Evolutionary conservation across 2,113 vertebrate genomes (phyloP), one percentile per base, ranked within the genome.

Genomic region (Motacilla alba): DNA sequence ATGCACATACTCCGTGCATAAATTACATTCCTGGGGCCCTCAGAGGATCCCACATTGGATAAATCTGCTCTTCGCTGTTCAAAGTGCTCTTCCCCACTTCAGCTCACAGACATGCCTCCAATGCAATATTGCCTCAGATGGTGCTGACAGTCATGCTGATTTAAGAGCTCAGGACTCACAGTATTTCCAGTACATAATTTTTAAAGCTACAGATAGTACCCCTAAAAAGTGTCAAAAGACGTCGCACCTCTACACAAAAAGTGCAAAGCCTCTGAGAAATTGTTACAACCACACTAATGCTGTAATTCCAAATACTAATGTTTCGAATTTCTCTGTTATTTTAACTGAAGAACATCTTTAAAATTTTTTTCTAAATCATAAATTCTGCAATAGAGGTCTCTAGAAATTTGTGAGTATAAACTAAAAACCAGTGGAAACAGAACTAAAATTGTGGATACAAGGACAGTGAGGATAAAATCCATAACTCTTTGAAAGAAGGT

Each of bases 331-430:
- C 20, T 50, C 20, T 70, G 60, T 55, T 89, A 58, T 30, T 88
- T 79, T 72, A 91, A 87, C 14, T 33, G 59, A 77, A 31, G 18
- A 77, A 30, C 11, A 17, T n/a, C 15, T 74, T 87, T 84, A 44
- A 76, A 88, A 87, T 43, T 66, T 50, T 2, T 33, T 49, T 43
- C 24, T 18, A n/a, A 72, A 76, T 18, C 6, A 19, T 68, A 68
- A 90, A 59, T 64, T 78, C 43, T 78, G 81, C 14, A 82, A 70
- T 6, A 64, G 20, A 55, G 11, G 5, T 56, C 19, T 77, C 30
- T 14, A 87, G 30, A 39, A 82, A 62, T 31, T 64, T 28, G 70
- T 39, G 30, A 73, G n/a, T 39, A 83, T 58, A 94, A 96, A 88
- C 6, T 46, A 41, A 93, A 74, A 89, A 9, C 4, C 24, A 90